Evolutionary conservation across 2,113 vertebrate genomes (phyloP).

Genomic region (Gulo gulo): DNA sequence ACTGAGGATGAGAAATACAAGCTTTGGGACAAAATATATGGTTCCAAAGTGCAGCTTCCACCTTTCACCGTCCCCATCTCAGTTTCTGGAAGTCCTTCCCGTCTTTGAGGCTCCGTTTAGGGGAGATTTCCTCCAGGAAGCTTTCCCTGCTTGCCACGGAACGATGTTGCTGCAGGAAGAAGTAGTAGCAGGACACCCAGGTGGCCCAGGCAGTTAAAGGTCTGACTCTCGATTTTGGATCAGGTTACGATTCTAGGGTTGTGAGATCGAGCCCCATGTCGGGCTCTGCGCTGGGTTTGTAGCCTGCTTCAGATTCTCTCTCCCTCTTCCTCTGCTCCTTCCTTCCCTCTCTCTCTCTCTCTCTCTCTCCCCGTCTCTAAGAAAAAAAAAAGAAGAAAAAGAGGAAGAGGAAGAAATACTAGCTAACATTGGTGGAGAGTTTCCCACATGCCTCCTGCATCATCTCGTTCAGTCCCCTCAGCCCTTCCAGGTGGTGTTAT

Average conservation of each 20-base stretch:
- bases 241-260: neutral
- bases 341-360: neutral
- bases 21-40: neutral
- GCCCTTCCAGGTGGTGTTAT: neutral
- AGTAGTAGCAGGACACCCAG: neutral
- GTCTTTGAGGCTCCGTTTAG: neutral
- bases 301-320: too few species aligned
- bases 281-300: neutral
- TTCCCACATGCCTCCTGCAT: rapidly evolving
- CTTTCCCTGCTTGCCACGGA: neutral
- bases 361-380: neutral
- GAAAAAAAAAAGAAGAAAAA: too few species aligned
- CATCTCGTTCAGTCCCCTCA: neutral
- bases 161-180: neutral
- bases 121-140: neutral
- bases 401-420: neutral
- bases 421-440: neutral
- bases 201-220: neutral
- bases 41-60: neutral
- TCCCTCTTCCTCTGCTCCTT: neutral
- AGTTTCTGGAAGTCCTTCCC: neutral
- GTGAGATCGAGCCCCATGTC: neutral
- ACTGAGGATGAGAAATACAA: neutral
- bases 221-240: neutral
- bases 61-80: neutral